These are phyloP conservation scores for Geophilus truncorum DNA, from an alignment of 2,888 invertebrate genomes.

Conservation along the genomic window DNA sequence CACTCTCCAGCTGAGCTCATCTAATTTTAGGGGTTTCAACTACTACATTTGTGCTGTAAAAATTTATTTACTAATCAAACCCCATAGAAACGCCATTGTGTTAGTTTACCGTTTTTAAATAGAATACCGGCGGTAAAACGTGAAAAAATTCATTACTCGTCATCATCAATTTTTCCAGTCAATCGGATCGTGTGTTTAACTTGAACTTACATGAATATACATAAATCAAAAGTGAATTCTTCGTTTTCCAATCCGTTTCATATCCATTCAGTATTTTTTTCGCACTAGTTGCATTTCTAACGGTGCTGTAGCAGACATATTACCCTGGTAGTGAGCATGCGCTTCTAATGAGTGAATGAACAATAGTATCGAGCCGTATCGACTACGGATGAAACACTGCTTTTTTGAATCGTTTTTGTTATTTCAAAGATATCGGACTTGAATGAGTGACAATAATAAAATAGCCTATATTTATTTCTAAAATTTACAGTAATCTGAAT, in stretches of 20 bases:
- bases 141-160: neutral
- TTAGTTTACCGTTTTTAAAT: neutral
- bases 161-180: neutral
- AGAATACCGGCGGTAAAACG: neutral
- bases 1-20: neutral
- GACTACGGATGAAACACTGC: no score
- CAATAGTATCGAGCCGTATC: neutral
- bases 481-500: neutral
- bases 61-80: neutral
- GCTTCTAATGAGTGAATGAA: neutral
- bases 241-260: neutral
- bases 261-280: neutral
- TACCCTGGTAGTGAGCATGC: slow-evolving; percentile 17
- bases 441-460: no score
- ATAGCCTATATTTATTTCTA: neutral
- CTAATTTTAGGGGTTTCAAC: neutral
- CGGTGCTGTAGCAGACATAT: slow-evolving; percentile 19
- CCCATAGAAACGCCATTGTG: neutral
- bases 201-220: neutral
- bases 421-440: no score
- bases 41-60: neutral
- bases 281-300: slow-evolving; percentile 22
- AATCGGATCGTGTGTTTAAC: neutral
- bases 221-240: neutral
- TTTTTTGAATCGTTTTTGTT: no score